A percentile compares a stretch with the other conserved stretches of the same genome.
Conservation (phyloP, 2,113 vertebrate species). For the Oreochromis niloticus region DNA sequence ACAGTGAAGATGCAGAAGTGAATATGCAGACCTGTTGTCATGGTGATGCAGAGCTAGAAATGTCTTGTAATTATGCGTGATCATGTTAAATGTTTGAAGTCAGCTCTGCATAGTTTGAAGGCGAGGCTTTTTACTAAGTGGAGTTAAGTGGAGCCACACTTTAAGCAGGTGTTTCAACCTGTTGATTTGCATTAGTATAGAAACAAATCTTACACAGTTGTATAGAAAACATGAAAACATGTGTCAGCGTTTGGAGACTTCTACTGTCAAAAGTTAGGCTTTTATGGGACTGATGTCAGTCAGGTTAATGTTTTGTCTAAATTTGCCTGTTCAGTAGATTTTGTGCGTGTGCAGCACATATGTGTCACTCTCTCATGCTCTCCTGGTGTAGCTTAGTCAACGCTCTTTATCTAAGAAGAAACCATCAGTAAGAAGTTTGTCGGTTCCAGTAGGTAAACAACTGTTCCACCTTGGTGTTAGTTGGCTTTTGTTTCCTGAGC, state of each 20-base stretch:
- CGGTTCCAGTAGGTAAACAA: not conserved
- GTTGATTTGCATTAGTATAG: not conserved
- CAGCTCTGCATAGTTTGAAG: not conserved
- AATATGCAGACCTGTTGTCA: conserved; percentile 29
- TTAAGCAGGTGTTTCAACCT: not conserved
- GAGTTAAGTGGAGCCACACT: not conserved
- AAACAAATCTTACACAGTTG: not conserved
- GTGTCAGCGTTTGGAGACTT: not conserved
- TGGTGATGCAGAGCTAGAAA: conserved; percentile 2
- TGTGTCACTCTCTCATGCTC: not conserved
- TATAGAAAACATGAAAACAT: not conserved
- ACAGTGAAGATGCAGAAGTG: not conserved
- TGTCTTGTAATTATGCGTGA: conserved; percentile 1
- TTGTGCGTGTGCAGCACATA: not conserved
- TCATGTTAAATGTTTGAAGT: not conserved
- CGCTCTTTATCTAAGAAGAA: conserved; percentile 9
- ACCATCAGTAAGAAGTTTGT: not conserved
- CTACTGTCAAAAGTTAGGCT: not conserved
- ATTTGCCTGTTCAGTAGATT: not conserved
- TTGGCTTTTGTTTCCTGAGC: not conserved
- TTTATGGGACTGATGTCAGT: not conserved
- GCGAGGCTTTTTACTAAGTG: not conserved
- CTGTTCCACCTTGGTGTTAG: not conserved
- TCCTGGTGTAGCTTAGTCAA: conserved; percentile 21
- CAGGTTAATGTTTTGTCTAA: not conserved